Evolutionary conservation across 1,140 invertebrate species (phyloP), one percentile per base, ranked within the genome.

Genomic region (Leptinotarsa texana): DNA sequence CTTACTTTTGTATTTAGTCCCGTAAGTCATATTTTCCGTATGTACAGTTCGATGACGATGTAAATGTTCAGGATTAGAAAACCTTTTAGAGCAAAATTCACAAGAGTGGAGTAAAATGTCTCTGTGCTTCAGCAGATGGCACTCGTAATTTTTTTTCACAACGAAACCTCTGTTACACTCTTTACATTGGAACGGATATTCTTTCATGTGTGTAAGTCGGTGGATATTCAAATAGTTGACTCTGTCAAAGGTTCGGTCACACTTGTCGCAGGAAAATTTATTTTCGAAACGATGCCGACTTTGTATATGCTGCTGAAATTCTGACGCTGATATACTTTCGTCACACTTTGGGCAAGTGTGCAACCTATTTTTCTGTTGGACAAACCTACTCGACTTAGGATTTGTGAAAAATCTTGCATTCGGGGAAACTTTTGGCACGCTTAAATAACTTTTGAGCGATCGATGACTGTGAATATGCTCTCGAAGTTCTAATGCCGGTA

Each of bases 121-220:
- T 22, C 72, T 74, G 74, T 80, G 79, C 6, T 74, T 80, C 27
- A 80, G 68, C 63, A 80, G 72, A 63, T 80, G 79, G 57, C 75
- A 80, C 13, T 80, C 77, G 67, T 80, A 80, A 63, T 80, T 80
- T 17, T 47, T 78, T 63, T 80, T 78, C 13, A 80, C 77, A 6
- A 80, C 79, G 63, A 80, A 80, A 49, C 79, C 79, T 73, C 78
- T 80, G 15, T 74, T 74, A 22, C 79, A 80, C n/a, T 78, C 70
- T 5, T 80, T 75, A 67, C 79, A 80, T 62, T 77, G 78, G 63
- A 72, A 80, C 1, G 79, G 79, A 73, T 57, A 80, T 61, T 78
- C 77, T 75, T 80, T 78, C 62, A 78, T 68, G 69, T 80, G 79
- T 66, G 75, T 78, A 1, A 80, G 63, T 24, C 77, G 70, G 22